Conservation (phyloP, 2,113 vertebrate species). For the Colaptes auratus region DNA sequence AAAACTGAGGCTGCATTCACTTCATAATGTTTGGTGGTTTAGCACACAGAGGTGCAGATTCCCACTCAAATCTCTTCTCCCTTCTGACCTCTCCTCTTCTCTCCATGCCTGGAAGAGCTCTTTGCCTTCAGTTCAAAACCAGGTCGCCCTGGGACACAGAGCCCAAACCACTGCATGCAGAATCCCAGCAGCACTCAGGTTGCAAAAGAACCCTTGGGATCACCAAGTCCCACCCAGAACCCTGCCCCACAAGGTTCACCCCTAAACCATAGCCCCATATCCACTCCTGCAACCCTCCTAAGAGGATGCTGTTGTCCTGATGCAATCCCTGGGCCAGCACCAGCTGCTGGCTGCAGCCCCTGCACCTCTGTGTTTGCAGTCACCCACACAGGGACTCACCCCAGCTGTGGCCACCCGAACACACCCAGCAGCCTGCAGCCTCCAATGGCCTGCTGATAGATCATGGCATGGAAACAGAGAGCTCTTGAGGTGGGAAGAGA, state of each 20-base stretch:
- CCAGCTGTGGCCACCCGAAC: not conserved
- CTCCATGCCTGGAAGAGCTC: not conserved
- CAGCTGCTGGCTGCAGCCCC: not conserved
- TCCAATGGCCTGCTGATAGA: too few species aligned
- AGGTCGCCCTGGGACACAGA: not conserved
- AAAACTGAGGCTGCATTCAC: slow-evolving; percentile 1
- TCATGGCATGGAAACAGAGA: too few species aligned
- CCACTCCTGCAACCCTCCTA: not conserved
- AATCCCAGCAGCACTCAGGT: too few species aligned
- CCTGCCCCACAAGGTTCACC: too few species aligned
- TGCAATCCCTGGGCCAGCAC: rapidly evolving
- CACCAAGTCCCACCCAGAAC: too few species aligned
- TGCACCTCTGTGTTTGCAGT: not conserved
- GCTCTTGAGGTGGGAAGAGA: too few species aligned
- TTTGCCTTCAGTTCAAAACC: not conserved
- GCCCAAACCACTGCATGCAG: not conserved
- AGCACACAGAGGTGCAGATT: not conserved
- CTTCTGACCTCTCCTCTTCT: not conserved
- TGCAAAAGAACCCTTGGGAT: too few species aligned
- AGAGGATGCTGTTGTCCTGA: not conserved
- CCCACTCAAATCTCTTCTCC: not conserved
- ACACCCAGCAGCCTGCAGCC: not conserved
- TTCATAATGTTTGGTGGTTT: not conserved
- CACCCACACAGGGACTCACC: rapidly evolving
- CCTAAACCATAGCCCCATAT: too few species aligned